Conservation (phyloP, 2,888 invertebrate species). For the Erebia aethiops region DNA sequence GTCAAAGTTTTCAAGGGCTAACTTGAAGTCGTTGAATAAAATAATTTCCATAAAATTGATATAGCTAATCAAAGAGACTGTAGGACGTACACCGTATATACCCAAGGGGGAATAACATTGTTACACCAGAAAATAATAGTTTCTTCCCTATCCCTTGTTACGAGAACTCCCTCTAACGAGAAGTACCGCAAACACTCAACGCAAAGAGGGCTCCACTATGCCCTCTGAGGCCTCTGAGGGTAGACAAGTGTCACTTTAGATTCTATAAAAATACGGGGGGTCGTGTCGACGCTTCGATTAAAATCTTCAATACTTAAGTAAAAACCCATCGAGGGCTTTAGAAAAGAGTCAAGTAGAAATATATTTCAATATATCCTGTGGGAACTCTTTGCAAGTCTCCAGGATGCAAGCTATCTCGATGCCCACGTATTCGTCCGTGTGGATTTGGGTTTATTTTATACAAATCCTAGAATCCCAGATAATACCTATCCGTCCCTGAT, state of each 20-base stretch:
- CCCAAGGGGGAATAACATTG: background rate
- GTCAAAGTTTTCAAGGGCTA: too few species aligned
- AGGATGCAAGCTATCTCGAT: too few species aligned
- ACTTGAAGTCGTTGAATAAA: too few species aligned
- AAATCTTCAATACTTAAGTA: constrained; percentile 15
- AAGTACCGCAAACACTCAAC: constrained; percentile 34
- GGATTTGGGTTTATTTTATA: too few species aligned
- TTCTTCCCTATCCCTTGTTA: background rate
- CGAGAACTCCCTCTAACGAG: constrained; percentile 29
- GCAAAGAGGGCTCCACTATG: constrained; percentile 21
- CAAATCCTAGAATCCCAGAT: too few species aligned
- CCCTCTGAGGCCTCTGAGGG: constrained; percentile 28
- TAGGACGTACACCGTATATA: background rate
- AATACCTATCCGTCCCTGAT: too few species aligned
- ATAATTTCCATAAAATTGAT: too few species aligned
- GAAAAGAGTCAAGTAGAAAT: background rate
- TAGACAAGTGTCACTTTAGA: constrained; percentile 33
- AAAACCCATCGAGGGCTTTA: background rate
- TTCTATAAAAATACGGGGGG: constrained; percentile 25
- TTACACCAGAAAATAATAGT: constrained; percentile 11
- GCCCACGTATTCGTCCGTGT: too few species aligned
- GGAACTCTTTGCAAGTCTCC: too few species aligned
- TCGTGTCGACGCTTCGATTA: constrained; percentile 23
- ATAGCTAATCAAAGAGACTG: too few species aligned
- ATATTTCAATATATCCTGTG: too few species aligned